Base-by-base conservation (phyloP, 1,140 invertebrate species). In the Drosophila seguyi region DNA sequence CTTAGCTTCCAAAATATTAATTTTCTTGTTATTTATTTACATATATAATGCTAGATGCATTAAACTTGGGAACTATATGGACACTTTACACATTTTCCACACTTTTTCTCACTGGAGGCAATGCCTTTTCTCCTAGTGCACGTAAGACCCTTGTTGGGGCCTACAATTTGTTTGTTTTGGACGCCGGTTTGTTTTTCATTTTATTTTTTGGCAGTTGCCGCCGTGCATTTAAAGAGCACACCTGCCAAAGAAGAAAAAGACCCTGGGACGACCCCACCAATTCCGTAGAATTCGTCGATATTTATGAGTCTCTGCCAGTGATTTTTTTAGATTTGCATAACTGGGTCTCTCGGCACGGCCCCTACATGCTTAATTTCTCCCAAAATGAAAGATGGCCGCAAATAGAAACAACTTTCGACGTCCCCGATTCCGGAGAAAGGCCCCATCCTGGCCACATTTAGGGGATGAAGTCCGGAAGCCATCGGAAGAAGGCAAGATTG, bases 281-380 rank as follows among this genome's bases (percentile, higher is more conserved):
- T 81, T 68, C 81, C 85, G 77, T 90, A 88, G 85, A 88, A 88
- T 87, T 78, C 61, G 68, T 88, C 92, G 85, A 90, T 92, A 92
- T 79, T 92, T 87, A 90, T 87, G 84, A 87, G 66, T 76, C 52
- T 84, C 50, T 34, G 75, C 25, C 48, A 59, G 66, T 63, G 75
- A 73, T 79, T 79, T 79, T 79, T 75, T 71, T 53, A 71, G 56
- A 85, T 88, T 88, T 88, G 85, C 85, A 88, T 88, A 90, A 85
- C 85, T 88, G 86, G 85, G 85, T 90, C 81, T 85, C 42, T 81
- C 42, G 42, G 47, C 66, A 88, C 85, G 66, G 48, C 53, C 66
- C 74, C 22, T 88, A 78, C 85, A 88, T 88, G 77, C 67, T 75
- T 90, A 88, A 88, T 88, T 75, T 81, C 62, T 44, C 22, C 55